Evolutionary conservation across 1,140 invertebrate species (phyloP), one percentile per base, ranked within the genome.

Genomic region (Habropoda laboriosa): DNA sequence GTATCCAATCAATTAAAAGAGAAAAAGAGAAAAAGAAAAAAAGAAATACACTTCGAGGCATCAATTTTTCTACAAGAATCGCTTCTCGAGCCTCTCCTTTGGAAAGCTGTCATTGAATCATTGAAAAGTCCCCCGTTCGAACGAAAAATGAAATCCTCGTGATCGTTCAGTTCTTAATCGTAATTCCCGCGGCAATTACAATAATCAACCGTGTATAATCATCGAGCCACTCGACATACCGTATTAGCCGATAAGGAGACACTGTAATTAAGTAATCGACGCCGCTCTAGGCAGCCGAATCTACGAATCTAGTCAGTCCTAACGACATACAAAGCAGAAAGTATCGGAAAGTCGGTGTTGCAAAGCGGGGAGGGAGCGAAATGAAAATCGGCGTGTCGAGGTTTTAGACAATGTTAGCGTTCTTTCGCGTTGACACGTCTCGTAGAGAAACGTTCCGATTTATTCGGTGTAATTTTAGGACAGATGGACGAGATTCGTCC

Each of bases 271-370:
- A 79, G 40, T 61, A 55, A 68, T 38, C 30, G 24, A 42, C 7
- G 35, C 27, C 68, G 75, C 67, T 64, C 21, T 71, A 64, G 42
- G 60, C 61, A 57, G 47, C 40, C 53, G 55, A 42, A 32, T 13
- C 64, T 51, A 71, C 38, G 47, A 70, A 47, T 72, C n/a, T 74
- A 85, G 64, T 35, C 35, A 76, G 82, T 87, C 77, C 86, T 87
- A 85, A 79, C 77, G 82, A 68, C 82, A 87, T 83, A 87, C 85
- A 85, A 87, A 85, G 47, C 64, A 85, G 57, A 80, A 78, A 83
- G 71, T 88, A 88, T 83, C 57, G 21, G 85, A 51, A 75, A 60
- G 35, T 88, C 72, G 78, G 38, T 87, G 78, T 87, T 83, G 47
- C 27, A 27, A 38, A 27, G n/a, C 1, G n/a, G 3, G 27, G 10